phyloP scores from a whole-genome alignment of 2,797 vertebrate species.

The Pseudotriccus pelzelni region DNA sequence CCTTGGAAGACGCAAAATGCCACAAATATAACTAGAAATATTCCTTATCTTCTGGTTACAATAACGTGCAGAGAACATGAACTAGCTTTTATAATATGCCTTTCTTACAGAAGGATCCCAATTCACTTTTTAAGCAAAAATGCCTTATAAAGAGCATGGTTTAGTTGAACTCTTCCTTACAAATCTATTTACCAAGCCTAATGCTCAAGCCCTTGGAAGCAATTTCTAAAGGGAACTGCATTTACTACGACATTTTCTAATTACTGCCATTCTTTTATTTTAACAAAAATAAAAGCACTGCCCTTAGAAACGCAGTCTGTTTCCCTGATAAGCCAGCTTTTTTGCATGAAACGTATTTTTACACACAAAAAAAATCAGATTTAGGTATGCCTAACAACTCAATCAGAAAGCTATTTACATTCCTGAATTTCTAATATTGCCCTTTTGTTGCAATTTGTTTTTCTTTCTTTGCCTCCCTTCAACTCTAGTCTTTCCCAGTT shows the following conservation, averaged over 20 bases:
- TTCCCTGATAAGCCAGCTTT: not conserved
- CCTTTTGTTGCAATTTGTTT: not conserved
- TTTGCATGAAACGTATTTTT: not conserved
- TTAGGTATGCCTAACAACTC: not conserved
- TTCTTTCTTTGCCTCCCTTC: not conserved
- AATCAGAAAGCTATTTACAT: not conserved
- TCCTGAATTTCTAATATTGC: not conserved
- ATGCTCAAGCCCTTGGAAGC: not conserved
- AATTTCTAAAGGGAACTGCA: not conserved
- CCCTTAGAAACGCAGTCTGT: not conserved
- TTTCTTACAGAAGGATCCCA: constrained; percentile 64
- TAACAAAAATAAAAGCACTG: not conserved
- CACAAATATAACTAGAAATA: not conserved
- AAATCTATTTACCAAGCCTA: not conserved
- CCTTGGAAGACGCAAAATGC: not conserved
- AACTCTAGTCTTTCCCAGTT: not conserved
- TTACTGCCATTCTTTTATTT: not conserved
- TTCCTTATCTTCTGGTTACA: not conserved
- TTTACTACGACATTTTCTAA: not conserved
- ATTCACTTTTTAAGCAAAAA: not conserved
- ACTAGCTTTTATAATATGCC: not conserved
- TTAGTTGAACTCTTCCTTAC: not conserved
- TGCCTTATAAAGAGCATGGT: not conserved
- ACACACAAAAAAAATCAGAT: not conserved
- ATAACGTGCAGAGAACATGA: not conserved